A percentile compares a stretch with the other conserved stretches of the same genome.
phyloP scores from a whole-genome alignment of 1,140 invertebrate genomes.

The Drosophila nebulosa region DNA sequence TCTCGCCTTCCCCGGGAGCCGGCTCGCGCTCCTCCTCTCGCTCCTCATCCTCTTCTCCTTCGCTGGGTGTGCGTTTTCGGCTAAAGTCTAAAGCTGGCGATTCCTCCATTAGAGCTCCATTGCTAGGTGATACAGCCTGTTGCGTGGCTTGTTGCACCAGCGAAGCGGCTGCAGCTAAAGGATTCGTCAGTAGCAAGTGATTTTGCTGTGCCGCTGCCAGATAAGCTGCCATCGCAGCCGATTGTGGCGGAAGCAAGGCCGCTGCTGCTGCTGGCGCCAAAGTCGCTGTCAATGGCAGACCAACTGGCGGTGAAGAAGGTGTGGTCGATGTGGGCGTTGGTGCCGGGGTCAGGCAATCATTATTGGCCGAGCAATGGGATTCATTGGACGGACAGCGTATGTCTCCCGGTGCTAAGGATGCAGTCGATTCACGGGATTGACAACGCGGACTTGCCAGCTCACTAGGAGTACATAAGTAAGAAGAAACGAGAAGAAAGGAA shows the following conservation, averaged over 20 bases:
- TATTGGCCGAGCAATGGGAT: constrained; percentile 85
- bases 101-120: constrained; percentile 81
- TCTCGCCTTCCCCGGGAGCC: constrained; percentile 81
- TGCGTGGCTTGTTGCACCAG: constrained; percentile 82
- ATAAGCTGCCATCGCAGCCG: constrained; percentile 89
- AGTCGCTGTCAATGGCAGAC: constrained; percentile 82
- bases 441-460: constrained; percentile 89
- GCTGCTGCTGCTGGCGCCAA: constrained; percentile 83
- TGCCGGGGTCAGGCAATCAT: constrained; percentile 83
- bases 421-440: constrained; percentile 88
- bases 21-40: constrained; percentile 42
- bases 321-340: constrained; percentile 81
- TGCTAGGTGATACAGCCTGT: constrained; percentile 83
- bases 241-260: constrained; percentile 87
- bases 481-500: neutral
- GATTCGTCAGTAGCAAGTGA: constrained; percentile 89
- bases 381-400: constrained; percentile 86
- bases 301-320: constrained; percentile 81
- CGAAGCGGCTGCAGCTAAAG: constrained; percentile 84
- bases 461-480: constrained; percentile 83
- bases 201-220: constrained; percentile 87
- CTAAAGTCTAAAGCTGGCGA: constrained; percentile 89
- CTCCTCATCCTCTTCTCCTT: constrained; percentile 38
- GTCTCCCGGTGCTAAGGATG: constrained; percentile 81
- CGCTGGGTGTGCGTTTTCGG: constrained; percentile 82